A percentile compares a stretch with the other conserved stretches of the same genome.
Evolutionary conservation across 2,888 invertebrate genomes (phyloP).

Genomic region (Parapristionchus giblindavisi): DNA sequence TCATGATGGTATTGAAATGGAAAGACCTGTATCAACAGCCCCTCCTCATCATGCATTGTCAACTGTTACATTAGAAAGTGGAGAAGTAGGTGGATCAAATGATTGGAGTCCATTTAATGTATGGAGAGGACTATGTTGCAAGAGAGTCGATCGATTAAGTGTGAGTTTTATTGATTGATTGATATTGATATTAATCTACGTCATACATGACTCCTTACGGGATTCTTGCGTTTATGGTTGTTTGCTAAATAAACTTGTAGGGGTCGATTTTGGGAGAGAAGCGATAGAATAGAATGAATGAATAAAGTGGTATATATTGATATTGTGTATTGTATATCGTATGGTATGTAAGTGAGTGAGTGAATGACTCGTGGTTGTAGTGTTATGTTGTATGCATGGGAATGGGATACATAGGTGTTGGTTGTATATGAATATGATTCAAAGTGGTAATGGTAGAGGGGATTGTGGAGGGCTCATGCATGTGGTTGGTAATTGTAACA

Average conservation of each 20-base stretch:
- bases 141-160: constrained; percentile 27
- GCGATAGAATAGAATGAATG: background rate
- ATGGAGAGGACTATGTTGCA: constrained; percentile 37
- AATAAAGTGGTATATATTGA: background rate
- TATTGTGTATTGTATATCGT: too few relatives aligned
- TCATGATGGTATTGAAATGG: background rate
- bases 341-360: too few relatives aligned
- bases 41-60: constrained; percentile 32
- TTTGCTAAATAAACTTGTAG: too few relatives aligned
- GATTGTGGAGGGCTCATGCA: too few relatives aligned
- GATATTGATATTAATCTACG: background rate
- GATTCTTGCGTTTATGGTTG: too few relatives aligned
- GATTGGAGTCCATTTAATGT: constrained; percentile 24
- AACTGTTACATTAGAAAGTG: constrained; percentile 11
- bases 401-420: too few relatives aligned
- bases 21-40: background rate
- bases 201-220: background rate
- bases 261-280: constrained; percentile 11
- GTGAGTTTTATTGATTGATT: background rate
- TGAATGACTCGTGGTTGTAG: too few relatives aligned
- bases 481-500: too few relatives aligned
- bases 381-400: too few relatives aligned
- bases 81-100: background rate
- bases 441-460: too few relatives aligned
- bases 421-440: too few relatives aligned